Base-by-base conservation (phyloP, 2,888 invertebrate genomes). In the Myopa tessellatipennis region DNA sequence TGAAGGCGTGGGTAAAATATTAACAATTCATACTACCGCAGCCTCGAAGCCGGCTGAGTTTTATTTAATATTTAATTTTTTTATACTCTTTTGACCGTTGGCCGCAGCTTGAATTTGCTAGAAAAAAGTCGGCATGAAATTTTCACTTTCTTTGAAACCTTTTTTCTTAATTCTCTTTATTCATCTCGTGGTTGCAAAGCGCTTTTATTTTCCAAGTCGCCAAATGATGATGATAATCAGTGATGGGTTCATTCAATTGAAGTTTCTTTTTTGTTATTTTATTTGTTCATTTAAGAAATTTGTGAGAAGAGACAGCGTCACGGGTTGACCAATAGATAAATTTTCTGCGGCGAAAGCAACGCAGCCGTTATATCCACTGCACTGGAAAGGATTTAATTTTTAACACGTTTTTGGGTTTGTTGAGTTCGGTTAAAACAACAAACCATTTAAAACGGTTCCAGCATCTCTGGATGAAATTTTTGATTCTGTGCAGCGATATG, bases 71-170 rank as follows among this genome's bases (percentile, higher is more conserved):
- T 40, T 36, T n/a, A 40, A 12, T 38, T 72, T 58, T 40, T 18
- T 40, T n/a, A 18, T 45, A 50, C n/a, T 38, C 18, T 65, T 36
- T 14, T 63, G 36, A 36, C 63, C n/a, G 73, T 65, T 50, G 63
- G 40, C 6, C 18, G 45, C 12, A 14, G 36, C 26, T 74, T 74
- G 10, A 61, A 18, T 74, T 67, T 26, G 65, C 8, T 52, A 12
- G 26, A 68, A 40, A 68, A 40, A 45, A 45, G 8, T 26, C 36
- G n/a, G 36, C 65, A 36, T 61, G 14, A 74, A 74, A 67, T 65
- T 74, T 74, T 74, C 74, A 74, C 74, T 74, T 74, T 38, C 52
- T 65, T 65, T 26, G n/a, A 38, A 16, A 8, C 26, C 38, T 73
- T 67, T 69, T 69, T 68, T 26, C 26, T 12, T 34, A 36, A 5